phyloP scores from a whole-genome alignment of 2,797 vertebrate species.

The Lycodopsis pacificus region DNA sequence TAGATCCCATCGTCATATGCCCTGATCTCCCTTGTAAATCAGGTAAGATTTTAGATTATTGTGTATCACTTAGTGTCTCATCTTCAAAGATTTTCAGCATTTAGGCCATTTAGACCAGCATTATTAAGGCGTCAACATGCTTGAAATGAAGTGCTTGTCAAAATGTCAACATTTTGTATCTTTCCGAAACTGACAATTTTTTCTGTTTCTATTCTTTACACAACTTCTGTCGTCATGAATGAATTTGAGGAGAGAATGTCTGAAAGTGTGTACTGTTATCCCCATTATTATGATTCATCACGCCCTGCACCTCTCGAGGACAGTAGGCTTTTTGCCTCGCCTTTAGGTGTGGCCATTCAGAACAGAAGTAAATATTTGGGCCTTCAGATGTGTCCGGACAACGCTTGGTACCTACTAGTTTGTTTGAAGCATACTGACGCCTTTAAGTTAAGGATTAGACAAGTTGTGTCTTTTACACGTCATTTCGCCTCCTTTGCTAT shows the following conservation, averaged over 20 bases:
- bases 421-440: constrained; percentile 49
- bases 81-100: constrained; percentile 8
- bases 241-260: constrained; percentile 1
- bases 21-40: constrained; percentile 96
- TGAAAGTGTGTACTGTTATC: neutral
- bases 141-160: constrained; percentile 25
- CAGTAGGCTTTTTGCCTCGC: neutral
- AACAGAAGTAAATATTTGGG: neutral
- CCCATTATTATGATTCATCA: neutral
- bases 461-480: neutral
- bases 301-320: neutral
- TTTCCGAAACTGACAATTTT: neutral
- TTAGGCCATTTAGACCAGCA: neutral
- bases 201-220: neutral
- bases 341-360: neutral
- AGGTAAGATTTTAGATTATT: constrained; percentile 84
- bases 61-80: neutral
- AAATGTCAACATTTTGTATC: neutral
- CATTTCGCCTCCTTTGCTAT: constrained; percentile 7
- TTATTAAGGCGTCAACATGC: constrained; percentile 30
- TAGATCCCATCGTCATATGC: constrained; percentile 92
- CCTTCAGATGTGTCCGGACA: neutral
- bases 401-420: neutral
- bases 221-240: neutral
- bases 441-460: constrained; percentile 9